Percentiles rank a stretch among this genome's conserved stretches.
These are phyloP conservation scores for Clarias macrocephalus DNA, from an alignment of 2,113 vertebrate species.

Conservation along the genomic window DNA sequence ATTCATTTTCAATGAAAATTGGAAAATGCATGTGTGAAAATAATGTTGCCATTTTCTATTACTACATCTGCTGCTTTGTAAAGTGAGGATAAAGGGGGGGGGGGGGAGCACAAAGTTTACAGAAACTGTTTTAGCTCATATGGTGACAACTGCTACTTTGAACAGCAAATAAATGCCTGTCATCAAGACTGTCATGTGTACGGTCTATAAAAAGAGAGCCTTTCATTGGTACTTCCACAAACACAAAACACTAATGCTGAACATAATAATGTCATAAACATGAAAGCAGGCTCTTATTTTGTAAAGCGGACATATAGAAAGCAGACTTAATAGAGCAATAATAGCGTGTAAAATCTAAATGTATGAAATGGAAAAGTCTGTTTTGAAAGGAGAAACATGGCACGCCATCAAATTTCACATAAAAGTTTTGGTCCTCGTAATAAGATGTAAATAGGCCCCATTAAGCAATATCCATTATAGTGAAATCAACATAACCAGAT, in stretches of 20 bases:
- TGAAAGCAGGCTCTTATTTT: background rate
- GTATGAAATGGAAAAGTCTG: background rate
- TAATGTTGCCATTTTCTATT: background rate
- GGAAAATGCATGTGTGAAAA: background rate
- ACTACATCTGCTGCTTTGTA: background rate
- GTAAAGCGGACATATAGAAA: background rate
- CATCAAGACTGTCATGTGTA: background rate
- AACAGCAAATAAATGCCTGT: conserved; percentile 2
- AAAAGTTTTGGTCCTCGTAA: conserved; percentile 17
- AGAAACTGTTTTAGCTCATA: background rate
- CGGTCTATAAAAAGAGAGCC: background rate
- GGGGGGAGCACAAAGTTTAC: background rate
- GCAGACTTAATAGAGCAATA: background rate
- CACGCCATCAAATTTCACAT: background rate
- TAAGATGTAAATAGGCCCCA: conserved; percentile 24
- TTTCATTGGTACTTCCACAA: background rate
- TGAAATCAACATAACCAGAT: conserved; percentile 70
- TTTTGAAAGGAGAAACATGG: background rate
- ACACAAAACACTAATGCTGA: background rate
- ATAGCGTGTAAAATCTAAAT: background rate
- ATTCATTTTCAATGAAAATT: background rate
- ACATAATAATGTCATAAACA: background rate
- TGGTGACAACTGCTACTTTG: conserved; percentile 6
- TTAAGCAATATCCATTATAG: conserved; percentile 71
- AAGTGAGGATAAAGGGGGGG: background rate